Percentiles rank a stretch among this genome's conserved stretches.
phyloP scores from a whole-genome alignment of 1,140 invertebrate species.

The Drosophila repletoides region DNA sequence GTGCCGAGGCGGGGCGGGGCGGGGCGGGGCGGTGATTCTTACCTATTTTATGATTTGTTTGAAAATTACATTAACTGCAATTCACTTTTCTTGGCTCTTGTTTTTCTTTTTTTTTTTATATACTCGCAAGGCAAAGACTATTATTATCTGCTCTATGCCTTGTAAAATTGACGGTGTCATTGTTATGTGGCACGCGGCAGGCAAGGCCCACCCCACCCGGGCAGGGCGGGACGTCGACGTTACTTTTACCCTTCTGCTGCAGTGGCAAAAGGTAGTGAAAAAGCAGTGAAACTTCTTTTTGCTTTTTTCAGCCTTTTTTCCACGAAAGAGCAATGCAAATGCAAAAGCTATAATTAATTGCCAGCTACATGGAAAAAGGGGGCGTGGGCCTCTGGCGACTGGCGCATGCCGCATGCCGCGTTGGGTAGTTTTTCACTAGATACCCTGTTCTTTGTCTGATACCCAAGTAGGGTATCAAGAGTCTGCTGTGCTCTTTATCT shows the following conservation, averaged over 20 bases:
- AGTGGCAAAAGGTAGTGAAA: constrained; percentile 5
- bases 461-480: no score
- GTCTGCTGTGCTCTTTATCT: neutral
- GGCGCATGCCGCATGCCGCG: constrained; percentile 18
- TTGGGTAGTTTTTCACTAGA: neutral
- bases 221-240: neutral
- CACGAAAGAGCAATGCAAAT: constrained; percentile 42
- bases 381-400: constrained; percentile 40
- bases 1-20: no score
- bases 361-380: constrained; percentile 33
- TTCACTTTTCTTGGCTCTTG: constrained; percentile 60
- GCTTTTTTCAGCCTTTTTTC: neutral
- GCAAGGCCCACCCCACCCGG: neutral
- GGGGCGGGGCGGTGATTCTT: no score
- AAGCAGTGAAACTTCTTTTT: constrained; percentile 53
- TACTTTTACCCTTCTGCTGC: no score
- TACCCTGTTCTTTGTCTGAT: neutral
- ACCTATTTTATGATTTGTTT: constrained; percentile 62
- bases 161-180: constrained; percentile 76
- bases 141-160: constrained; percentile 79
- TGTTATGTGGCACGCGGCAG: constrained; percentile 61
- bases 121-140: constrained; percentile 29
- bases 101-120: constrained; percentile 26
- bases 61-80: constrained; percentile 72
- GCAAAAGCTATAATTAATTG: constrained; percentile 65